Base-by-base conservation (phyloP, 92 coral and sea anemone genomes). In the Siderastrea siderea region DNA sequence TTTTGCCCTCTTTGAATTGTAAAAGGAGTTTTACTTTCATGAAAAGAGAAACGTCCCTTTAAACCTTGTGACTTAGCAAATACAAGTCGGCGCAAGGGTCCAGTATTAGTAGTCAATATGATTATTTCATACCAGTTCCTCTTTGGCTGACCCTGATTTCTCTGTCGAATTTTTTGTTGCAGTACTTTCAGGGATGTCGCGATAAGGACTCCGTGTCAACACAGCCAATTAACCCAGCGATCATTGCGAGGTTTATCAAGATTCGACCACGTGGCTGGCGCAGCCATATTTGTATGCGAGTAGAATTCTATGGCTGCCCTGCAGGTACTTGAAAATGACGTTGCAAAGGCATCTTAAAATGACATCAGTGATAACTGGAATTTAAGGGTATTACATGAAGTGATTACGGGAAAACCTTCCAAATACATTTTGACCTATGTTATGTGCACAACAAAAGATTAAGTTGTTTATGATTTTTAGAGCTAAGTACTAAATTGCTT, bases 221-320 rank as follows among this genome's bases (percentile, higher is more conserved):
- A 10, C 86, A 90, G 73, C 89, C 84, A 1, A 89, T 93, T 49
- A 86, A 76, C 67, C 96, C 96, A 5, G 74, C 91, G 47, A 89
- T 93, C 91, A 75, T 85, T 15, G 93, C 81, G 50, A 89, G 91
- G 44, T 93, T 38, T 64, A 59, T 93, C 50, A 74, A 87, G 65
- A 80, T 93, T 59, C 71, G 47, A 61, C 96, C 96, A 47, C 91
- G 93, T 57, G 93, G 93, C 5, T 93, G 93, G 93, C 89, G 90
- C 14, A 76, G 94, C 4, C 96, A 90, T 62, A 93, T 93, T 45
- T 90, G 93, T 65, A 93, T 90, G 96, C 68, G 91, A 73, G 91
- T 90, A 38, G 96, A 93, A 55, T 63, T 93, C 46, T 93, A 86
- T 71, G 96, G 96, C 53, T 93, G 96, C 49, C 85, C 87, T 12